Conservation (phyloP, 2,113 vertebrate genomes). For the Anhinga rufa region DNA sequence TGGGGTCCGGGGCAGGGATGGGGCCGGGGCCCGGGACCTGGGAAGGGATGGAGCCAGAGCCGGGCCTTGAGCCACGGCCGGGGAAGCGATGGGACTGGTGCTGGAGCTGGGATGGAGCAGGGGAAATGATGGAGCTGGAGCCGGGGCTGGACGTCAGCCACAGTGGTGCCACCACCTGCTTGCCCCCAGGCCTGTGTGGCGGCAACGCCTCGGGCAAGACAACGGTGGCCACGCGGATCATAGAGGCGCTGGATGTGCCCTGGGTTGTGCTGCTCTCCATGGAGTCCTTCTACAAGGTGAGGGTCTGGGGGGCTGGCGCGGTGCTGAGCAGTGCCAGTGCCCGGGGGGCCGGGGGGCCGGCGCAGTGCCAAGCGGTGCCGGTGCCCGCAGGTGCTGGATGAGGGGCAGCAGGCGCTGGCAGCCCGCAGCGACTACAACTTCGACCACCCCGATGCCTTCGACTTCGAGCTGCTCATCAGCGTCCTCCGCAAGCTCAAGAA, state of each 20-base stretch:
- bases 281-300: conserved; percentile 91
- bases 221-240: conserved; percentile 88
- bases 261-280: conserved; percentile 91
- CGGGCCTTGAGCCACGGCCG: background rate
- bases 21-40: too few species aligned
- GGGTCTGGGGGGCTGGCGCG: background rate
- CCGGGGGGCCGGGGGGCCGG: fast-evolving
- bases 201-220: conserved; percentile 90
- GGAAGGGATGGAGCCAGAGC: background rate
- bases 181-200: conserved; percentile 80
- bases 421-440: conserved; percentile 88
- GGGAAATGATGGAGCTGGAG: background rate
- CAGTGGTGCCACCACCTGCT: background rate
- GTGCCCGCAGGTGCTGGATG: conserved; percentile 75
- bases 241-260: conserved; percentile 87
- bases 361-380: fast-evolving
- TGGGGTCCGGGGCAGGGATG: background rate
- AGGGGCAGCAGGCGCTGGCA: conserved; percentile 83
- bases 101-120: too few species aligned
- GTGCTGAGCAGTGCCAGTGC: background rate
- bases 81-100: background rate
- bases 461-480: conserved; percentile 85
- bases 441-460: conserved; percentile 88
- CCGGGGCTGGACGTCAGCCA: background rate
- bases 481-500: conserved; percentile 88